Base-by-base conservation (phyloP, 2,113 vertebrate genomes). In the Brachionichthys hirsutus region DNA sequence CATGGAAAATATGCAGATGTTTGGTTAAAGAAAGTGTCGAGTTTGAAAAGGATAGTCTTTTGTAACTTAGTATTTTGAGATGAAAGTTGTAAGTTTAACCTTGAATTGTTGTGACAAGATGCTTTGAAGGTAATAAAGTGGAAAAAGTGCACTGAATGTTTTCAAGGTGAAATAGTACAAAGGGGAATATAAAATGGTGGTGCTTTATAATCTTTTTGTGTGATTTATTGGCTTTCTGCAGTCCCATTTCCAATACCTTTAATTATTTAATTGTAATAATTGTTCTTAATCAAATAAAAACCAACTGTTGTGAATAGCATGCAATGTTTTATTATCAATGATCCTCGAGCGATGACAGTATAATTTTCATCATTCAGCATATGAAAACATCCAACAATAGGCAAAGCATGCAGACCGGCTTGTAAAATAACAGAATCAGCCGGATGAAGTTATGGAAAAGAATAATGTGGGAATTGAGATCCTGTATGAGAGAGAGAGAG, bases 381-480 rank as follows among this genome's bases (percentile, higher is more conserved):
- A 14, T 9, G 12, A 20, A 30, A 72, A 56, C 50, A 69, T 16
- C 3, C 15, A 36, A 4, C n/a, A 24, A 20, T 3, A 16, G 9
- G 56, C 10, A 51, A 36, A 14, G 20, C 7, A 55, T 9, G 34
- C 36, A 45, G n/a, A 49, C 34, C 15, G 2, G 3, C 1, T 2
- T 51, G 34, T 14, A 6, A 44, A 53, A 56, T 13, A 16, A 43
- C 3, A 6, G 47, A 58, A 73, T 51, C 56, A 47, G 20, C 47
- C 24, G 50, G 49, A 78, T 75, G 24, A 57, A 73, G 76, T 68
- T 41, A 20, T 51, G 44, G 22, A 40, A 42, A 69, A 61, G 22
- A 50, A 54, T 58, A 74, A 48, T 69, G 75, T 77, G 78, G 73
- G 70, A 87, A 85, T 60, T 17, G 4, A 60, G 73, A 73, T 66